Evolutionary conservation across 2,888 invertebrate genomes (phyloP).

Genomic region (Synanthedon tipuliformis): DNA sequence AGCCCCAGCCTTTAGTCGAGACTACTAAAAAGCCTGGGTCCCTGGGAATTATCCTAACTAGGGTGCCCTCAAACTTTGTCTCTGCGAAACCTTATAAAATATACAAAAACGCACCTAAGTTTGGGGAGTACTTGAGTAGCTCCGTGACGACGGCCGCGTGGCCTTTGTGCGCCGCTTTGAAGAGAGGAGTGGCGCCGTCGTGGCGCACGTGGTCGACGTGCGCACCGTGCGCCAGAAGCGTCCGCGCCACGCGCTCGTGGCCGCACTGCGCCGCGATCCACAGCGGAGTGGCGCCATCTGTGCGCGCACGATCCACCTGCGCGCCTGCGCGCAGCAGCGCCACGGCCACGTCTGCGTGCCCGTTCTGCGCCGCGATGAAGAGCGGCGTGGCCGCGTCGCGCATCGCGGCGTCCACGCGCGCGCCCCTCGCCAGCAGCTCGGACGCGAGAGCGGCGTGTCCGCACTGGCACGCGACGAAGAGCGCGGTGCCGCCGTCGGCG

Average conservation of each 20-base stretch:
- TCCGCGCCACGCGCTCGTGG: constrained; percentile 82
- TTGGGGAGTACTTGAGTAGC: constrained; percentile 84
- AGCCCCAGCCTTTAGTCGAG: too few relatives aligned
- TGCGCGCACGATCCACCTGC: constrained; percentile 77
- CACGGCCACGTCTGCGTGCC: constrained; percentile 83
- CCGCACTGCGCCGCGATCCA: constrained; percentile 98
- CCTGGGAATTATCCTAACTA: too few relatives aligned
- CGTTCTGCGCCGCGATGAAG: constrained; percentile 95
- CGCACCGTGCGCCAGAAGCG: constrained; percentile 83
- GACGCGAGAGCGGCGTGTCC: constrained; percentile 90
- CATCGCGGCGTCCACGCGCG: constrained; percentile 84
- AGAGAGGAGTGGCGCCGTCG: constrained; percentile 94
- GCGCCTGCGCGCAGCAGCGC: constrained; percentile 81
- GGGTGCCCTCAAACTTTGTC: too few relatives aligned
- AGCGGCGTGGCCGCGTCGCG: constrained; percentile 93
- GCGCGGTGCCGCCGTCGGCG: constrained; percentile 90
- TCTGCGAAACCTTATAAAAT: too few relatives aligned
- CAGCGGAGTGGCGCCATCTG: constrained; percentile 88
- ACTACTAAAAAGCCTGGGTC: too few relatives aligned
- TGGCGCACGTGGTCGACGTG: constrained; percentile 81
- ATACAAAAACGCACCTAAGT: constrained; percentile 43
- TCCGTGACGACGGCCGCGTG: constrained; percentile 88
- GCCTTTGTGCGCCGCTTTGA: constrained; percentile 96
- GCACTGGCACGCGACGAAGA: constrained; percentile 93
- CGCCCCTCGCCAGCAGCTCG: constrained; percentile 84